Base-by-base conservation (phyloP, 2,888 invertebrate genomes). In the Adelphocoris suturalis region DNA sequence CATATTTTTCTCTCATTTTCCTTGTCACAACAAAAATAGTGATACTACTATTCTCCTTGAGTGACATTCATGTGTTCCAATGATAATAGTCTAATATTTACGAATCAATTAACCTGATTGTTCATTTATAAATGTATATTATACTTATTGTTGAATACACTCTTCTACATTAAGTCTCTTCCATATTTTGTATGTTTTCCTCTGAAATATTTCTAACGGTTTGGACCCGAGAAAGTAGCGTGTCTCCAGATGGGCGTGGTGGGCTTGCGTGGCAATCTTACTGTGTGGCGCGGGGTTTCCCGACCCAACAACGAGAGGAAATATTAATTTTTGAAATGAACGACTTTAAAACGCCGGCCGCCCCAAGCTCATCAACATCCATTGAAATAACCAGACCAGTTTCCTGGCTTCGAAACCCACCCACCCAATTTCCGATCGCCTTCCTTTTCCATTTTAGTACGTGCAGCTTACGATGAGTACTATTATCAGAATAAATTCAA, bases 261-360 rank as follows among this genome's bases (percentile, higher is more conserved):
- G 46, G 76, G 76, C n/a, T 76, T 28, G 76, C 76, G 76, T 76
- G 76, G 76, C 76, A 28, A 28, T 76, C 76, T 28, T 76, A 37
- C 37, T 37, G 76, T 46, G 46, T 37, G 76, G 76, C 28, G 46
- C 11, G 76, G 76, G 76, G 37, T 46, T 76, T 28, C 46, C 46
- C 76, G 19, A 28, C 76, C 13, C 76, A 76, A 46, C 76, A 76
- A 76, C 46, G 76, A 76, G 76, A 76, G 76, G 76, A 76, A 76
- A 76, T 76, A 76, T 76, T 76, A 76, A 76, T 76, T 76, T 76
- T 76, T 46, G 76, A 76, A 76, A 76, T 76, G 76, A 76, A 76
- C 76, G 76, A 76, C 76, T 76, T 76, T 28, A 76, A 76, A 76
- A 28, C 28, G 16, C 61, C 28, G 46, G 13, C 76, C 76, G 46